phyloP scores from a whole-genome alignment of 2,113 vertebrate genomes.

The Indicator indicator region DNA sequence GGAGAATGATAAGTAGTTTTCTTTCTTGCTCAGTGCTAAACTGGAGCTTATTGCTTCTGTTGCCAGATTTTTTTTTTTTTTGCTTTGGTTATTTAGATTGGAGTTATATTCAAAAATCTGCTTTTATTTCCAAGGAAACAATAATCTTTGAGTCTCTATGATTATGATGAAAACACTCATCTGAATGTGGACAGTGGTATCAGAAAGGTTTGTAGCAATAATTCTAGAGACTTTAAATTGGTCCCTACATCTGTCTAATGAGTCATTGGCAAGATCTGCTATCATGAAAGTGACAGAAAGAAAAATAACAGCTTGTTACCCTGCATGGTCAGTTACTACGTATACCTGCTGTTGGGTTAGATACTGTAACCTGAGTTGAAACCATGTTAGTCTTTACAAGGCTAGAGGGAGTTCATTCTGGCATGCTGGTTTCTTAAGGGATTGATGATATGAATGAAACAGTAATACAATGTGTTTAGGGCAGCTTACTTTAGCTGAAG shows the following conservation, averaged over 20 bases:
- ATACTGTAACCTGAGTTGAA: not conserved
- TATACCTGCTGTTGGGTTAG: not conserved
- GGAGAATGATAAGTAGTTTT: not conserved
- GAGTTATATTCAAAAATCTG: not conserved
- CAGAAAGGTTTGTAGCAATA: not conserved
- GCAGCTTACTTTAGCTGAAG: not conserved
- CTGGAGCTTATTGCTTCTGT: not conserved
- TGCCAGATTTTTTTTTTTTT: not conserved
- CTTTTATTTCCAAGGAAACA: not conserved
- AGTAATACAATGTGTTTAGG: not conserved
- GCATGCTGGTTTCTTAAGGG: not conserved
- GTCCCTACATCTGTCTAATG: not conserved
- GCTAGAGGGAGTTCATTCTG: not conserved
- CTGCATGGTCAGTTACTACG: not conserved
- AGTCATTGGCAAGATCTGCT: not conserved
- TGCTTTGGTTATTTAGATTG: not conserved
- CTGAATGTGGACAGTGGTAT: not conserved
- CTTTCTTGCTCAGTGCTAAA: not conserved
- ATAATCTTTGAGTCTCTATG: not conserved
- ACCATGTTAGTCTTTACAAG: not conserved
- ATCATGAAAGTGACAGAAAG: not conserved
- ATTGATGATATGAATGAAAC: not conserved
- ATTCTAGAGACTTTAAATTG: not conserved
- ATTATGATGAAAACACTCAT: not conserved
- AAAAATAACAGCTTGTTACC: not conserved